phyloP scores from a whole-genome alignment of 1,140 invertebrate genomes.

The Calosoma granatense region DNA sequence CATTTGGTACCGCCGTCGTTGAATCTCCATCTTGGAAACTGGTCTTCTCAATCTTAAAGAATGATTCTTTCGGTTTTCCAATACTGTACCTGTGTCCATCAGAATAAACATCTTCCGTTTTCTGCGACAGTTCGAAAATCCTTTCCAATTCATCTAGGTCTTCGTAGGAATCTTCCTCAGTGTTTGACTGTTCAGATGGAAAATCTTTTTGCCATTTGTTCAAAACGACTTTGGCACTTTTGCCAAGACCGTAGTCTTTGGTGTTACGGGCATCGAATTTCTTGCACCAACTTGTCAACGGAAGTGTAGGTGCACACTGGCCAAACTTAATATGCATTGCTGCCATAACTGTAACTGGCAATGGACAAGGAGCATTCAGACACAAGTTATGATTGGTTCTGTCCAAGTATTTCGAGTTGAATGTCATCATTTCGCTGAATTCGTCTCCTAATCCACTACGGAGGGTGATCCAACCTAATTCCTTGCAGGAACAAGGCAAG shows the following conservation, averaged over 20 bases:
- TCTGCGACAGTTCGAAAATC: no score
- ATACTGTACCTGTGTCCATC: no score
- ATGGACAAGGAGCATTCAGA: background rate
- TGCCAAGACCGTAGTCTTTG: background rate
- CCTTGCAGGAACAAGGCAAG: background rate
- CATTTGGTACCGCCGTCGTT: no score
- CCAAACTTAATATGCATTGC: background rate
- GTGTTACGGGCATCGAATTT: background rate
- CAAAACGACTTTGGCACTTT: background rate
- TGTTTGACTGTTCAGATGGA: background rate
- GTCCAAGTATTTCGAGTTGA: background rate
- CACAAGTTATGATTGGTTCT: background rate
- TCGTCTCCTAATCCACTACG: background rate
- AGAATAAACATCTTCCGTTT: no score
- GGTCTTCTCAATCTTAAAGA: no score
- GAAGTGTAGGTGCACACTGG: background rate
- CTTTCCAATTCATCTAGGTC: no score
- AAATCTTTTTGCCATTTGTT: background rate
- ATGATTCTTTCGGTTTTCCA: no score
- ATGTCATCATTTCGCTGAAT: background rate
- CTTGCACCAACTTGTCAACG: background rate
- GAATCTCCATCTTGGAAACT: no score
- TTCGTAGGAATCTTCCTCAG: no score
- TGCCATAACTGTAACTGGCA: background rate
- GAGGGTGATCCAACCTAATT: background rate